Evolutionary conservation across 2,113 vertebrate species (phyloP).

Genomic region (Lagopus muta): DNA sequence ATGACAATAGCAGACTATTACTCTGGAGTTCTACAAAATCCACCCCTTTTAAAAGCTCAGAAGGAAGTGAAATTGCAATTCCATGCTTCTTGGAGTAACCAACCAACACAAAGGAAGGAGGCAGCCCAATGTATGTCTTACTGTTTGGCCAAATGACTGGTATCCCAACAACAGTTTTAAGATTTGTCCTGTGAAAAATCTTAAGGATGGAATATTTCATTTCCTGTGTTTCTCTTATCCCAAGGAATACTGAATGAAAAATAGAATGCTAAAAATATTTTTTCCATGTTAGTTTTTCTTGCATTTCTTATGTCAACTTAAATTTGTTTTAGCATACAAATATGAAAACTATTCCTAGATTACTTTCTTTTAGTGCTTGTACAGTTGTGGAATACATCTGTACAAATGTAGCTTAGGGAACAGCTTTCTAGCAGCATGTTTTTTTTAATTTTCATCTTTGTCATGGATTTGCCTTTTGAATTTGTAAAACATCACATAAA

Average conservation of each 20-base stretch:
- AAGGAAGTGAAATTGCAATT: rapidly evolving
- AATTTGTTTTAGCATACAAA: background rate
- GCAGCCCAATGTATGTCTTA: rapidly evolving
- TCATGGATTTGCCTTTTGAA: constrained; percentile 37
- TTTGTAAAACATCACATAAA: constrained; percentile 68
- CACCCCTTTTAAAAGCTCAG: background rate
- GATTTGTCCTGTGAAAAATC: background rate
- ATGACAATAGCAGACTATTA: background rate
- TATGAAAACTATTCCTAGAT: background rate
- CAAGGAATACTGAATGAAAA: background rate
- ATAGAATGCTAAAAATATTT: background rate
- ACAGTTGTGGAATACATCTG: background rate
- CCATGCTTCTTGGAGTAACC: background rate
- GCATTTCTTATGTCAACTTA: background rate
- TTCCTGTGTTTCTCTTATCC: background rate
- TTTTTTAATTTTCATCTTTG: constrained; percentile 44
- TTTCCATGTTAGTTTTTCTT: background rate
- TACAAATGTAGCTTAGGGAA: background rate
- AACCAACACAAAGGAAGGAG: background rate
- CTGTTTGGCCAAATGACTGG: background rate
- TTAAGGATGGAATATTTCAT: background rate
- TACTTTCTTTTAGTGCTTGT: background rate
- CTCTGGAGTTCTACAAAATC: background rate
- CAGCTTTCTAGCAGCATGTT: background rate
- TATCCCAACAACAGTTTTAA: background rate